Conservation (phyloP, 2,113 vertebrate genomes). For the Synodontis membranacea region DNA sequence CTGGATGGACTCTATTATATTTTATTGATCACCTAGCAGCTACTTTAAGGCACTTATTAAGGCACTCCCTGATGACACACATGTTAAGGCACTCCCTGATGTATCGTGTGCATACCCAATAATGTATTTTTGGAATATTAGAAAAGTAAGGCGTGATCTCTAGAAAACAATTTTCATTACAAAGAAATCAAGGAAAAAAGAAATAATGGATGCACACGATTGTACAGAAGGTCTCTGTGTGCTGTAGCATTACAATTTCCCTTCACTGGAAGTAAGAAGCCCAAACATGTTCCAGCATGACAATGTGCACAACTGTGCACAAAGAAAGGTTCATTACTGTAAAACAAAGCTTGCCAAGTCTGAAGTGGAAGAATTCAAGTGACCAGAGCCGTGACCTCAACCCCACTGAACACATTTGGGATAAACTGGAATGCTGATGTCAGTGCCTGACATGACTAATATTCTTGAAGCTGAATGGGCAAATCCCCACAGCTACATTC, state of each 20-base stretch:
- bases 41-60: no score
- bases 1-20: no score
- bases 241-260: background rate
- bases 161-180: background rate
- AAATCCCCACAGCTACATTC: background rate
- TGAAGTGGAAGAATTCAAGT: background rate
- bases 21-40: no score
- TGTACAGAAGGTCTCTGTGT: background rate
- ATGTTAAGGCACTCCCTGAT: no score
- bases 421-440: background rate
- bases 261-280: background rate
- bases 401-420: background rate
- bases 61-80: no score
- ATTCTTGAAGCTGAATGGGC: background rate
- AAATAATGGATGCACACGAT: background rate
- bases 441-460: background rate
- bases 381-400: background rate
- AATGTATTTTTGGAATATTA: no score
- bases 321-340: background rate
- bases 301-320: background rate
- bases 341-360: background rate
- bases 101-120: no score
- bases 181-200: background rate
- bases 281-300: background rate
- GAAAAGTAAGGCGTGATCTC: background rate